These are phyloP conservation scores for Myodes glareolus DNA, from an alignment of 2,113 vertebrate species.

Conservation along the genomic window DNA sequence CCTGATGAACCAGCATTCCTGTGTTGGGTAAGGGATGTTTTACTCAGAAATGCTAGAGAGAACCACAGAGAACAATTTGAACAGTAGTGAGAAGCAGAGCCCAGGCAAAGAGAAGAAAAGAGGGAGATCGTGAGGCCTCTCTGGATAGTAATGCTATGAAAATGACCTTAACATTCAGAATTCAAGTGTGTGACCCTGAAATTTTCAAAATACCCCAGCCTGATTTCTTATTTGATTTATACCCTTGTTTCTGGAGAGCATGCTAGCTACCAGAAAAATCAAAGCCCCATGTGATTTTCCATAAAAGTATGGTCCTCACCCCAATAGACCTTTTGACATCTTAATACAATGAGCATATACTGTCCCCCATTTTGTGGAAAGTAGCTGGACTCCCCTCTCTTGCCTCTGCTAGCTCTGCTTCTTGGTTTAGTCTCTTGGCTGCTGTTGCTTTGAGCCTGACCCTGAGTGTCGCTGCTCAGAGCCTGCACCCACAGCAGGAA, in stretches of 20 bases:
- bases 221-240: neutral
- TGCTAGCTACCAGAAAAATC: neutral
- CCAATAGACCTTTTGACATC: neutral
- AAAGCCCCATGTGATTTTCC: neutral
- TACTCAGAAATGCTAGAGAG: neutral
- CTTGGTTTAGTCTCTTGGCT: neutral
- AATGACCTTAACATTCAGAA: neutral
- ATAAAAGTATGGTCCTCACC: neutral
- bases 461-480: neutral
- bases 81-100: neutral
- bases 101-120: neutral
- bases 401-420: neutral
- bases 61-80: neutral
- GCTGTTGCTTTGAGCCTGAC: neutral
- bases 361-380: neutral
- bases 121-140: neutral
- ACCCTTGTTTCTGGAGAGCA: neutral
- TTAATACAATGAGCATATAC: neutral
- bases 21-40: neutral
- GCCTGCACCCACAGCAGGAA: too few species aligned
- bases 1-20: conserved; percentile 49
- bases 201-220: neutral
- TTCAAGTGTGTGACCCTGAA: neutral
- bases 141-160: neutral
- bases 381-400: neutral